These are phyloP conservation scores for Sitobion miscanthi DNA, from an alignment of 1,140 invertebrate genomes.

Conservation along the genomic window DNA sequence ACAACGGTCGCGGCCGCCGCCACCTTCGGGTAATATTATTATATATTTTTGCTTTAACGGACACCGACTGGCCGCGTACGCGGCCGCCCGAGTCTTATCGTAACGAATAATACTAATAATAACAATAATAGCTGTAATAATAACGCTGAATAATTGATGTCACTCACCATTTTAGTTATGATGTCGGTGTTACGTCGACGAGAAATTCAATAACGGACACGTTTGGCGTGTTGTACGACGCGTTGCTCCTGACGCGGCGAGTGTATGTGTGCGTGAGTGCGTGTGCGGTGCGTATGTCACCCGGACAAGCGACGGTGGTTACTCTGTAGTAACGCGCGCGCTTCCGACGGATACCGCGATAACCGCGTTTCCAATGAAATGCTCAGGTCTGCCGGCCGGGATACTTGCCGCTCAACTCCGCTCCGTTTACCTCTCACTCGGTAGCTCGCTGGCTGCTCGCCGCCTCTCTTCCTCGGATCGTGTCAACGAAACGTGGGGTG, in stretches of 20 bases:
- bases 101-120: neutral
- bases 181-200: neutral
- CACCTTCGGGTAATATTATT: neutral
- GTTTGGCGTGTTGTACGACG: neutral
- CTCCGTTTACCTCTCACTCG: neutral
- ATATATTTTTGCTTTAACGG: neutral
- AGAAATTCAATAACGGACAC: slow-evolving; percentile 26
- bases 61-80: neutral
- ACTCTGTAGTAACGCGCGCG: neutral
- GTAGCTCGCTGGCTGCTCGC: neutral
- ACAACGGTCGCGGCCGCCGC: neutral
- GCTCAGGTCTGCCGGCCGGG: slow-evolving; percentile 5
- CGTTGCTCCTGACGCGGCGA: slow-evolving; percentile 10
- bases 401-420: neutral
- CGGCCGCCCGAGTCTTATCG: neutral
- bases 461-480: too few species aligned
- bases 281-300: neutral
- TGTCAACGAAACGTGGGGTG: neutral
- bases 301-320: slow-evolving; percentile 21
- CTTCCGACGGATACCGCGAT: slow-evolving; percentile 25
- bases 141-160: neutral
- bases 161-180: slow-evolving; percentile 48
- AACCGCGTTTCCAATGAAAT: slow-evolving; percentile 27
- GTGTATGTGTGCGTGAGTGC: neutral
- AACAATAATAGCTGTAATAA: neutral